These are phyloP conservation scores for Drosophila quinaria DNA, from an alignment of 2,888 invertebrate species.

Conservation along the genomic window DNA sequence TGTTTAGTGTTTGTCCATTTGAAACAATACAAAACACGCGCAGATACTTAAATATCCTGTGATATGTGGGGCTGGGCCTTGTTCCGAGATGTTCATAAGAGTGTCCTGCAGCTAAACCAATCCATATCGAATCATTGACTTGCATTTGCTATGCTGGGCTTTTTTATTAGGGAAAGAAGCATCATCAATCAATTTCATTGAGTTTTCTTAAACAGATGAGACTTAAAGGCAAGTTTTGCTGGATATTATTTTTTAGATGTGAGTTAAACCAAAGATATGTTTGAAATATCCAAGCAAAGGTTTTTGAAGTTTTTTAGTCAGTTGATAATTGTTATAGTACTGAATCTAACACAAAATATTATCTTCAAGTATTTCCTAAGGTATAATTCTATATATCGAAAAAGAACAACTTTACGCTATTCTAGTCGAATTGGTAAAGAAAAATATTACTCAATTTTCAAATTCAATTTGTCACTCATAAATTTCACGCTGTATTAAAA, in stretches of 20 bases:
- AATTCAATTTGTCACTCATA: slow-evolving; percentile 84
- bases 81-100: slow-evolving; percentile 15
- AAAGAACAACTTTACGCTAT: background rate
- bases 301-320: too few species aligned
- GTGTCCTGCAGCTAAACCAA: slow-evolving; percentile 57
- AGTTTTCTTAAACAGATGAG: background rate
- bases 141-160: slow-evolving; percentile 22
- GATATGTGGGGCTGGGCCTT: slow-evolving; percentile 33
- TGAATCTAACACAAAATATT: too few species aligned
- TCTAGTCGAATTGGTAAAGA: background rate
- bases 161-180: slow-evolving; percentile 16
- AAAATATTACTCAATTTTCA: slow-evolving; percentile 74
- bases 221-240: background rate
- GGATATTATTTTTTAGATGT: too few species aligned
- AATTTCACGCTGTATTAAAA: slow-evolving; percentile 83
- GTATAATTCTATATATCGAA: background rate
- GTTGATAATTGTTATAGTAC: too few species aligned
- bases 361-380: too few species aligned
- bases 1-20: slow-evolving; percentile 78
- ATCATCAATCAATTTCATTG: slow-evolving; percentile 81
- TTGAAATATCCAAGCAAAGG: too few species aligned
- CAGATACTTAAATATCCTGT: slow-evolving; percentile 40
- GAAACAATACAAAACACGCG: slow-evolving; percentile 67
- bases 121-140: slow-evolving; percentile 47
- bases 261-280: too few species aligned